Evolutionary conservation across 2,888 invertebrate genomes (phyloP).

Genomic region (Reticulitermes lucifugus): DNA sequence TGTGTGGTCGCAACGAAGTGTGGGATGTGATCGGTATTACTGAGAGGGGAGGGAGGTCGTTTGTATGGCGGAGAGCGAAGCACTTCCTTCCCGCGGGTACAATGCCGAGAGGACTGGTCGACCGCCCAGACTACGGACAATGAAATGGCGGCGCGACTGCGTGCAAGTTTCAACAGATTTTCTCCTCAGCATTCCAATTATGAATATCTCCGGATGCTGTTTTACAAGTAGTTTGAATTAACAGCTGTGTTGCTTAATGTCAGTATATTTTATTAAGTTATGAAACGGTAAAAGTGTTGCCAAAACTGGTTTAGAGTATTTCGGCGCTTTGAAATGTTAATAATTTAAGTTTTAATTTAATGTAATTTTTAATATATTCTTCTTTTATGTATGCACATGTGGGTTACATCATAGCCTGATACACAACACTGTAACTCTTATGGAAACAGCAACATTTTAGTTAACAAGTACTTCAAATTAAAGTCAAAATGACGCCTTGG

Average conservation of each 20-base stretch:
- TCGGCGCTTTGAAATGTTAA: conserved; percentile 19
- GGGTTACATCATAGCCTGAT: neutral
- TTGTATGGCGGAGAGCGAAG: conserved; percentile 19
- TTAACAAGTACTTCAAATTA: conserved; percentile 36
- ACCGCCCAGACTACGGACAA: neutral
- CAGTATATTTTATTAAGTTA: conserved; percentile 6
- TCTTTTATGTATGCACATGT: conserved; percentile 15
- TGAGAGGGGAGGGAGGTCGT: neutral
- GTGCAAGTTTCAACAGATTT: neutral
- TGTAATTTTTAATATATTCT: conserved; percentile 18
- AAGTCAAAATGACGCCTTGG: neutral
- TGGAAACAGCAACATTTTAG: conserved; percentile 5
- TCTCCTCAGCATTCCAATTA: conserved; percentile 1
- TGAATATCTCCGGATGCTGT: neutral
- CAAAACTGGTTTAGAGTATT: conserved; percentile 21
- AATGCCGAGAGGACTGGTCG: neutral
- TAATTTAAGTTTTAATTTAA: conserved; percentile 11
- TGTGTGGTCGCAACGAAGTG: conserved; percentile 1
- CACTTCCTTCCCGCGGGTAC: conserved; percentile 5
- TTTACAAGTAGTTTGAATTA: neutral
- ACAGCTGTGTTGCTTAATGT: neutral
- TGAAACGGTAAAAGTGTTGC: neutral
- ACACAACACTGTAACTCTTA: neutral
- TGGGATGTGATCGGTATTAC: neutral
- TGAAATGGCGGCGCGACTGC: conserved; percentile 14